Conservation (phyloP, 2,113 vertebrate genomes). For the Periophthalmus modestus region DNA sequence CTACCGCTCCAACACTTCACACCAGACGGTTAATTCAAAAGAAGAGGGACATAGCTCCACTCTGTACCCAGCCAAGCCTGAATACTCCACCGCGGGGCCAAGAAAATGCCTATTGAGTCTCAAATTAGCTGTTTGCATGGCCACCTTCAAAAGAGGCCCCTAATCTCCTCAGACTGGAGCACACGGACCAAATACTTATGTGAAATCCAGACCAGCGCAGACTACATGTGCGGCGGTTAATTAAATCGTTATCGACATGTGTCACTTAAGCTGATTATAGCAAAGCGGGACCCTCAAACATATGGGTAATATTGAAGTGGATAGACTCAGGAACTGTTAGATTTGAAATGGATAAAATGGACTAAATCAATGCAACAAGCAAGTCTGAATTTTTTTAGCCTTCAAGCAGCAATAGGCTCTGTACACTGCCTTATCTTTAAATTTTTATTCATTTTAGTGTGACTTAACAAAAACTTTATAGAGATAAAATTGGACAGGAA, state of each 20-base stretch:
- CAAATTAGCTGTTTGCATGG: conserved; percentile 60
- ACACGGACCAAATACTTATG: conserved; percentile 40
- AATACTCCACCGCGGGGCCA: conserved; percentile 36
- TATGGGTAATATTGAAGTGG: not conserved
- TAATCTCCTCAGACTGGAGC: conserved; percentile 60
- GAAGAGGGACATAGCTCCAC: conserved; percentile 29
- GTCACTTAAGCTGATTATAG: conserved; percentile 58
- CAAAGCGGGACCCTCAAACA: conserved; percentile 16
- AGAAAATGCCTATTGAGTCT: conserved; percentile 67
- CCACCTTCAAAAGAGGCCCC: conserved; percentile 55
- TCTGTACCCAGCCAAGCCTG: conserved; percentile 35
- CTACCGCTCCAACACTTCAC: conserved; percentile 41
- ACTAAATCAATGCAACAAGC: not conserved
- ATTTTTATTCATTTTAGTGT: too few species aligned
- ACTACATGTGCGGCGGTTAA: conserved; percentile 49
- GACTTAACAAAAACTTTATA: too few species aligned
- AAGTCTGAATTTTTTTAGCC: too few species aligned
- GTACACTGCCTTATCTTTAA: too few species aligned
- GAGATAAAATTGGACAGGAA: too few species aligned
- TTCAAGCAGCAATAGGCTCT: too few species aligned
- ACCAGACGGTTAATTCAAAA: conserved; percentile 39
- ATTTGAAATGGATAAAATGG: not conserved
- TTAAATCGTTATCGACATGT: conserved; percentile 50
- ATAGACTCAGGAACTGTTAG: not conserved
- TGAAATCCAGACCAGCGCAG: conserved; percentile 29